phyloP scores from a whole-genome alignment of 2,113 vertebrate species.

The Cacatua alba region DNA sequence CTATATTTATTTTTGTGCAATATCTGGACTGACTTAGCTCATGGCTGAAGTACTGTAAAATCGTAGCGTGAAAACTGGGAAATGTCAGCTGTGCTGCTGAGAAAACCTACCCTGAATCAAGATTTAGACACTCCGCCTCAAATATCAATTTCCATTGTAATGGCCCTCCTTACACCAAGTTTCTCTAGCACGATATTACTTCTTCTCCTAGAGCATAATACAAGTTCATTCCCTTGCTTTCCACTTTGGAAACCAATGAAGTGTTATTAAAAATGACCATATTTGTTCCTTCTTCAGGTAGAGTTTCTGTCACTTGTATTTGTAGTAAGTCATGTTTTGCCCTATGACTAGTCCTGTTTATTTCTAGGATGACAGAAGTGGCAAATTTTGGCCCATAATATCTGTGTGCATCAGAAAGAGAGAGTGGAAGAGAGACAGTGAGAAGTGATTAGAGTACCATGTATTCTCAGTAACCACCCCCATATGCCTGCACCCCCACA shows the following conservation, averaged over 20 bases:
- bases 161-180: not conserved
- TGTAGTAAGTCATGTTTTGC: conserved; percentile 15
- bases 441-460: not conserved
- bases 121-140: not conserved
- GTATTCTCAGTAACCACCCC: conserved; percentile 48
- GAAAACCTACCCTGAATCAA: conserved; percentile 3
- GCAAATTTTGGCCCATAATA: conserved; percentile 17
- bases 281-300: not conserved
- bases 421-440: conserved; percentile 13
- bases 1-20: conserved; percentile 7
- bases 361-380: conserved; percentile 30
- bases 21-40: conserved; percentile 25
- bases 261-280: not conserved
- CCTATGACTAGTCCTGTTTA: conserved; percentile 42
- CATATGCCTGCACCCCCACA: not conserved
- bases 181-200: not conserved
- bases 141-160: not conserved
- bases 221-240: not conserved
- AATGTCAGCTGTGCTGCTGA: not conserved
- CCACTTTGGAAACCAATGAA: not conserved
- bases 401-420: not conserved
- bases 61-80: not conserved
- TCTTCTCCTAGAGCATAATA: not conserved
- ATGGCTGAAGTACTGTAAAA: conserved; percentile 6
- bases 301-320: not conserved